These are phyloP conservation scores for Percopsis omiscomaycus DNA, from an alignment of 2,797 vertebrate genomes.

Conservation along the genomic window DNA sequence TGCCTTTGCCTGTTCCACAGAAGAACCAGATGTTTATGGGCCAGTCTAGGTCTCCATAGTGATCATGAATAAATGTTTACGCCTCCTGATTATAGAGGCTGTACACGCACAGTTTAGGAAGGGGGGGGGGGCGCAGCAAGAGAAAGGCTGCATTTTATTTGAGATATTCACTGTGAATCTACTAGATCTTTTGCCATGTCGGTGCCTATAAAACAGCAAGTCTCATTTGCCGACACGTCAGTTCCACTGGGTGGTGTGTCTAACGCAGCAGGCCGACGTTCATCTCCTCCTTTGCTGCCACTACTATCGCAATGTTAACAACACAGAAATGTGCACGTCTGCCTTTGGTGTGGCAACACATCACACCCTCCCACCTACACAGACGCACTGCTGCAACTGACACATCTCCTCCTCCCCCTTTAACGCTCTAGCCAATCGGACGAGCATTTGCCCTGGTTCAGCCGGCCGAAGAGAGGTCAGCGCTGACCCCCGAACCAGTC, in stretches of 20 bases:
- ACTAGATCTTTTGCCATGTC: no score
- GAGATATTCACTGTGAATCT: no score
- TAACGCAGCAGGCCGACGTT: slow-evolving; percentile 11
- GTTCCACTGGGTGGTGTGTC: not conserved
- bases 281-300: not conserved
- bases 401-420: slow-evolving; percentile 13
- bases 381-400: not conserved
- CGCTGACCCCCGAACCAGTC: slow-evolving; percentile 79
- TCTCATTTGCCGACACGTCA: not conserved
- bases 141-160: no score
- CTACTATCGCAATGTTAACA: not conserved
- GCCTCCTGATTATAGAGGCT: slow-evolving; percentile 22
- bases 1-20: slow-evolving; percentile 26
- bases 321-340: slow-evolving; percentile 9
- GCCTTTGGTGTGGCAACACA: slow-evolving; percentile 8
- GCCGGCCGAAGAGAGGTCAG: slow-evolving; percentile 65
- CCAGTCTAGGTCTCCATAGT: slow-evolving; percentile 25
- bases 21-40: slow-evolving; percentile 50
- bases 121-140: no score
- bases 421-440: slow-evolving; percentile 80
- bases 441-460: slow-evolving; percentile 86
- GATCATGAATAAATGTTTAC: slow-evolving; percentile 34
- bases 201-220: not conserved
- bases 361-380: slow-evolving; percentile 12
- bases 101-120: not conserved